phyloP scores from a whole-genome alignment of 2,113 vertebrate species.

The Camelus dromedarius region DNA sequence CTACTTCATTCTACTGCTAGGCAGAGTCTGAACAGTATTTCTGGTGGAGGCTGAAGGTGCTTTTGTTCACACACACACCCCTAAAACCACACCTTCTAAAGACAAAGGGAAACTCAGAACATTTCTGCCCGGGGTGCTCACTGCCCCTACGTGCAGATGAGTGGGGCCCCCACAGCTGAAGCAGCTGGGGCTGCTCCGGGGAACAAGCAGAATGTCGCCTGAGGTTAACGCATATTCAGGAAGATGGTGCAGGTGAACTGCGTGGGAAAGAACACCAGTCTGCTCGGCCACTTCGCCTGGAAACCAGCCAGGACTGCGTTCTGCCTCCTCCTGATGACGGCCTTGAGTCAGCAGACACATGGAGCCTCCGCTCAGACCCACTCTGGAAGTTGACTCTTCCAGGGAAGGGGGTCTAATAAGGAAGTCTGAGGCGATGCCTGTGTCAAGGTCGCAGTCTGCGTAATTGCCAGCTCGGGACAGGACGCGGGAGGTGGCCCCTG shows the following conservation, averaged over 20 bases:
- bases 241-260: not conserved
- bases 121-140: not conserved
- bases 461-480: not conserved
- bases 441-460: not conserved
- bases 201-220: not conserved
- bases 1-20: not conserved
- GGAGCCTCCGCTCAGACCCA: not conserved
- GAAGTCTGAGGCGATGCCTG: not conserved
- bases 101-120: not conserved
- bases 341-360: not conserved
- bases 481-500: not conserved
- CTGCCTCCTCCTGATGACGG: not conserved
- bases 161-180: not conserved
- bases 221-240: not conserved
- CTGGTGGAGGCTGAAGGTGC: not conserved
- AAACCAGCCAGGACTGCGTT: not conserved
- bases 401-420: not conserved
- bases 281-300: not conserved
- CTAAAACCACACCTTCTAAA: not conserved
- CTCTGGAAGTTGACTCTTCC: not conserved
- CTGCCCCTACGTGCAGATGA: not conserved
- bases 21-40: not conserved
- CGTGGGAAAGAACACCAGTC: not conserved
- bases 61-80: not conserved
- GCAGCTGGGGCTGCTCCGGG: not conserved